Evolutionary conservation across 2,797 vertebrate genomes (phyloP), one percentile per base, ranked within the genome.

Genomic region (Molossus alvarezi): DNA sequence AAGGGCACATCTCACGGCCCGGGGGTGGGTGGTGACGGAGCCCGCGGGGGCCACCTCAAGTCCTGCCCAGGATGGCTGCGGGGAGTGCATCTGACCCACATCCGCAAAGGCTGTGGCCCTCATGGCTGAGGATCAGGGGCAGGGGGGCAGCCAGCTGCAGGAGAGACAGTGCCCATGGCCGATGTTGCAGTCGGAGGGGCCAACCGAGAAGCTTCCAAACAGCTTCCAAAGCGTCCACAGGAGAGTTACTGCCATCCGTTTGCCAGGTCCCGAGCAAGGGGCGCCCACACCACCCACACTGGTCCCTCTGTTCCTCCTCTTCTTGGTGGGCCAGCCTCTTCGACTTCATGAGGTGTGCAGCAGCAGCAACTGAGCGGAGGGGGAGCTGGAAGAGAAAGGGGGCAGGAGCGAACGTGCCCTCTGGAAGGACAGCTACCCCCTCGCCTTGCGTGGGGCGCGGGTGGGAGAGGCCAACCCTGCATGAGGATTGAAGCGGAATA

Each of bases 401-500:
- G 33, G 25, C 12, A 75, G 67, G 75, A 53, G 33, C 33, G 77
- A 88, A n/a, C 8, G 17, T 7, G 33, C 18, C 17, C 9, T 86
- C 33, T 62, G 23, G 21, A 15, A 21, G 37, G 25, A 48, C 27
- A 80, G 55, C 29, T 55, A 3, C 20, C 33, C 23, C 4, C n/a
- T 55, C 1, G 23, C 67, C n/a, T 37, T 37, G 29, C 12, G 14
- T 29, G 13, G 41, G 15, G 6, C 0, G 7, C 1, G 15, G 23
- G 37, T 17, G 13, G 5, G 18, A 29, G 79, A 37, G 60, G 21
- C 27, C 48, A 9, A 17, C 6, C 6, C 29, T 20, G 77, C 65
- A 10, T 18, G 8, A 76, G n/a, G 23, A 51, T 1, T 25, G 25
- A 48, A 5, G 0, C 10, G 4, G 7, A 58, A 41, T 0, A 23